phyloP scores from a whole-genome alignment of 2,113 vertebrate species.

The rabbit (Oryctolagus cuniculus) region DNA sequence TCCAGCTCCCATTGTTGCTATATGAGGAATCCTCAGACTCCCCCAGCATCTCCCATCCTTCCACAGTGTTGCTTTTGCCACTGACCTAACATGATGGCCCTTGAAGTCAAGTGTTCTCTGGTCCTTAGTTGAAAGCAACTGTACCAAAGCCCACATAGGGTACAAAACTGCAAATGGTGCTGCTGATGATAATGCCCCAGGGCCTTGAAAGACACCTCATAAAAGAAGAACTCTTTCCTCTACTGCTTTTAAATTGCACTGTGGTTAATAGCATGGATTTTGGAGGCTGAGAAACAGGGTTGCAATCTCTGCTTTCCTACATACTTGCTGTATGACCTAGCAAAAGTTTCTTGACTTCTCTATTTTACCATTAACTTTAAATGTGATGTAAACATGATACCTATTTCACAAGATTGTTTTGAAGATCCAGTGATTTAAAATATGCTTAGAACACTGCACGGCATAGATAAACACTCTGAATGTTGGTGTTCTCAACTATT shows the following conservation, averaged over 20 bases:
- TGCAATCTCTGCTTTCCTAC: neutral
- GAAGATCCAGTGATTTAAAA: constrained; percentile 20
- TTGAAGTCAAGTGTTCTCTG: neutral
- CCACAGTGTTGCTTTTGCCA: neutral
- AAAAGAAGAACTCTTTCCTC: neutral
- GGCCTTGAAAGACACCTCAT: neutral
- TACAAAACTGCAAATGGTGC: neutral
- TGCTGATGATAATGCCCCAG: too few species aligned
- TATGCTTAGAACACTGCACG: neutral
- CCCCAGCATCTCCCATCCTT: too few species aligned
- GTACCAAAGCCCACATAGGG: neutral
- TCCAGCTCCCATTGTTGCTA: neutral
- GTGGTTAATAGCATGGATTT: neutral
- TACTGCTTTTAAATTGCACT: neutral
- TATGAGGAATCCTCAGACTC: neutral
- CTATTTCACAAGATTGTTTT: neutral
- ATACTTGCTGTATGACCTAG: neutral
- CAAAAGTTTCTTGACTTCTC: neutral
- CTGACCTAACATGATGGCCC: neutral
- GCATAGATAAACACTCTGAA: neutral
- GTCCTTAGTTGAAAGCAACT: neutral
- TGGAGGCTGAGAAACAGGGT: neutral
- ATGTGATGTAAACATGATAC: neutral
- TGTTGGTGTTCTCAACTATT: neutral
- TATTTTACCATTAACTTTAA: neutral